A percentile compares a stretch with the other conserved stretches of the same genome.
Conservation (phyloP, 1,140 invertebrate species). For the Bombyx mori region DNA sequence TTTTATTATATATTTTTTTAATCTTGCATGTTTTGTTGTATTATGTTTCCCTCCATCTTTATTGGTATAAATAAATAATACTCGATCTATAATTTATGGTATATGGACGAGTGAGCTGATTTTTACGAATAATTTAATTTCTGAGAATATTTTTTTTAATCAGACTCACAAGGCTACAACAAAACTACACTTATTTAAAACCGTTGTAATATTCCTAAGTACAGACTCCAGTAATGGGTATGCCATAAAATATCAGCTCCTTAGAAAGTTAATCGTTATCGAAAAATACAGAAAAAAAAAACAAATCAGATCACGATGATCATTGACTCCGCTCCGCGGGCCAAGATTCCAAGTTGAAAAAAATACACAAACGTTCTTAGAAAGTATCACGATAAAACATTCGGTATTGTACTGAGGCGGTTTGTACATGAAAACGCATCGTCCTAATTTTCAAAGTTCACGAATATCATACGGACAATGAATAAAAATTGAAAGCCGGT, state of each 20-base stretch:
- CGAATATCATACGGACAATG: slow-evolving; percentile 13
- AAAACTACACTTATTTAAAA: too few species aligned
- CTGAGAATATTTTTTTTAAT: too few species aligned
- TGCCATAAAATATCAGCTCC: not conserved
- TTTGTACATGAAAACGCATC: slow-evolving; percentile 6
- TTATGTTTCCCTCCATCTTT: too few species aligned
- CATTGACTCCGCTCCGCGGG: slow-evolving; percentile 10
- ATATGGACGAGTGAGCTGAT: too few species aligned
- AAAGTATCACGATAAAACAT: slow-evolving; percentile 22
- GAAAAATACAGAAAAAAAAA: slow-evolving; percentile 1
- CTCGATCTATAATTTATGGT: too few species aligned
- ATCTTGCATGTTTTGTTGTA: too few species aligned
- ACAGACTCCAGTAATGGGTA: too few species aligned
- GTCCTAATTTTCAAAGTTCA: slow-evolving; percentile 8
- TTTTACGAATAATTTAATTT: too few species aligned
- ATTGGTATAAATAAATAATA: too few species aligned
- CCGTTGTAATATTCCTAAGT: too few species aligned
- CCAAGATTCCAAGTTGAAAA: slow-evolving; percentile 12
- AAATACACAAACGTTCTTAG: slow-evolving; percentile 12
- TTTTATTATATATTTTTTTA: too few species aligned
- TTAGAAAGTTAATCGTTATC: not conserved
- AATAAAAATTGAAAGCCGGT: slow-evolving; percentile 22
- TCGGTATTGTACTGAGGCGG: slow-evolving; percentile 8
- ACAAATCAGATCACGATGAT: slow-evolving; percentile 12
- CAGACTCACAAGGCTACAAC: too few species aligned